Conservation (phyloP, 2,113 vertebrate genomes). For the Pagrus major region DNA sequence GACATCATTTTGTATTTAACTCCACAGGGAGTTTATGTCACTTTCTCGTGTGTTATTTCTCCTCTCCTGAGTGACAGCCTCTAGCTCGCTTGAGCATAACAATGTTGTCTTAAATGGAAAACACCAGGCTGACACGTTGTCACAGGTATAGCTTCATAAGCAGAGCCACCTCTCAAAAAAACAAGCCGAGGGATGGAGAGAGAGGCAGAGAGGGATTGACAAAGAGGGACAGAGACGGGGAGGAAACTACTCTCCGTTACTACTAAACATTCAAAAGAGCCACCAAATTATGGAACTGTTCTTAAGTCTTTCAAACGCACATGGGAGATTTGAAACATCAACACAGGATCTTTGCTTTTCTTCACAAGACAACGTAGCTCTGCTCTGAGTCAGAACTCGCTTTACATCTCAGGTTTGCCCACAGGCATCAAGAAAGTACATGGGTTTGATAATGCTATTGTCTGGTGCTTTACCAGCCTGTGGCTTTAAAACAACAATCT, state of each 20-base stretch:
- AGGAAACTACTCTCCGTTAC: slow-evolving; percentile 6
- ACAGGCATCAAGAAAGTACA: neutral
- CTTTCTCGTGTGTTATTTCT: slow-evolving; percentile 56
- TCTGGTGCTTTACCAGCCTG: neutral
- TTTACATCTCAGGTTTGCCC: slow-evolving; percentile 14
- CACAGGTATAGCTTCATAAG: slow-evolving; percentile 70
- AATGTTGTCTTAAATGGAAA: slow-evolving; percentile 72
- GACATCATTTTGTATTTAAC: slow-evolving; percentile 70
- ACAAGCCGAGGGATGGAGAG: slow-evolving; percentile 29
- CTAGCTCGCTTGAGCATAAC: slow-evolving; percentile 63
- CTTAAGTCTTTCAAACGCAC: neutral
- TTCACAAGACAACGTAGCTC: slow-evolving; percentile 12
- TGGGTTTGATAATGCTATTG: neutral
- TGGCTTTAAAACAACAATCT: neutral
- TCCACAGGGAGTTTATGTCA: slow-evolving; percentile 72
- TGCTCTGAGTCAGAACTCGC: neutral
- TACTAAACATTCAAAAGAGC: slow-evolving; percentile 22
- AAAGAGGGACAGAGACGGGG: slow-evolving; percentile 3
- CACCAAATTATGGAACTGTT: neutral
- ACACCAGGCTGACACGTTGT: slow-evolving; percentile 72
- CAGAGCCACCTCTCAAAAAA: slow-evolving; percentile 38
- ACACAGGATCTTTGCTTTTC: slow-evolving; percentile 19
- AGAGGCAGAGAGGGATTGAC: slow-evolving; percentile 14
- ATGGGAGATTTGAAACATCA: slow-evolving; percentile 6
- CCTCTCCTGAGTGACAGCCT: slow-evolving; percentile 70